These are phyloP conservation scores for Clanis bilineata DNA, from an alignment of 2,888 invertebrate genomes.

Conservation along the genomic window DNA sequence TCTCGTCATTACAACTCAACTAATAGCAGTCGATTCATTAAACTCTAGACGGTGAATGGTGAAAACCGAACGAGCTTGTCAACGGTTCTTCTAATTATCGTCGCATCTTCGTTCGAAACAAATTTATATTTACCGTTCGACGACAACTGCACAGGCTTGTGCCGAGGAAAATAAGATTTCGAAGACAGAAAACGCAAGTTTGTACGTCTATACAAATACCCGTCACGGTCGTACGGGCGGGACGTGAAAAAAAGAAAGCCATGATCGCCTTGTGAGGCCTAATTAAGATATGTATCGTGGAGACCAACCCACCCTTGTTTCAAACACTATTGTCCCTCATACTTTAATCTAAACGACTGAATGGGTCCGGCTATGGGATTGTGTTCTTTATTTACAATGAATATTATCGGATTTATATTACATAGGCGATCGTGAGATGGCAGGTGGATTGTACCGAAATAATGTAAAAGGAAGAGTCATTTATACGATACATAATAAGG, in stretches of 20 bases:
- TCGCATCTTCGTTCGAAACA: slow-evolving; percentile 37
- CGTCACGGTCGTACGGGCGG: slow-evolving; percentile 61
- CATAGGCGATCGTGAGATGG: slow-evolving; percentile 19
- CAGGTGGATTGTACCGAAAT: slow-evolving; percentile 20
- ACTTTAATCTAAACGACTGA: slow-evolving; percentile 21
- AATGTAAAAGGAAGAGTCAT: slow-evolving; percentile 19
- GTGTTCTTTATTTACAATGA: slow-evolving; percentile 36
- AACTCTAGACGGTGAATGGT: slow-evolving; percentile 29
- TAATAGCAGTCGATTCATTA: slow-evolving; percentile 42
- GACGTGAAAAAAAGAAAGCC: slow-evolving; percentile 62
- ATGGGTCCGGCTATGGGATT: slow-evolving; percentile 27
- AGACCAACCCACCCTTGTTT: slow-evolving; percentile 67
- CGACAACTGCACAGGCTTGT: not conserved
- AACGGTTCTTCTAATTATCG: slow-evolving; percentile 56
- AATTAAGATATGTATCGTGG: slow-evolving; percentile 81
- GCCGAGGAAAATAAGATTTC: not conserved
- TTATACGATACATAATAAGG: not conserved
- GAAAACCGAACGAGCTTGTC: slow-evolving; percentile 44
- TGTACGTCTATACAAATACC: slow-evolving; percentile 48
- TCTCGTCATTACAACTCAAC: slow-evolving; percentile 32
- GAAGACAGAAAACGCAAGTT: slow-evolving; percentile 5
- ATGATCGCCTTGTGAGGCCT: slow-evolving; percentile 76
- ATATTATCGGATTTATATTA: slow-evolving; percentile 27
- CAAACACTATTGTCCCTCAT: slow-evolving; percentile 63
- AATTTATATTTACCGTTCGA: slow-evolving; percentile 18